Evolutionary conservation across 2,113 vertebrate species (phyloP).

Genomic region (Austrofundulus limnaeus): DNA sequence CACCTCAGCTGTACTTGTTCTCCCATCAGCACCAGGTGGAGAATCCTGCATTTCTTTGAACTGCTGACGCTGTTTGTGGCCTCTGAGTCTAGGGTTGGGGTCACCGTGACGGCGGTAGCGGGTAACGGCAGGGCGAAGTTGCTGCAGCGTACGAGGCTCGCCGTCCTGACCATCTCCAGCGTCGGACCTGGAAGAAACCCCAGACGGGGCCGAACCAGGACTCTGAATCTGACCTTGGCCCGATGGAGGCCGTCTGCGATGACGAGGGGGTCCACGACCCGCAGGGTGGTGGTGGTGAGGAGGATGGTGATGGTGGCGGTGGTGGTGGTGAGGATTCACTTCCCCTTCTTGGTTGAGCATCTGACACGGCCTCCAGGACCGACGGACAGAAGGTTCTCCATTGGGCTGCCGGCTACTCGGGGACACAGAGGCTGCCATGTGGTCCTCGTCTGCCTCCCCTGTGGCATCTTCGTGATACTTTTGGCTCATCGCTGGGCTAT

Average conservation of each 20-base stretch:
- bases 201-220: constrained; percentile 21
- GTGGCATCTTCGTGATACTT: constrained; percentile 56
- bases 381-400: constrained; percentile 61
- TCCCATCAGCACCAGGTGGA: constrained; percentile 8
- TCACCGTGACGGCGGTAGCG: constrained; percentile 71
- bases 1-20: constrained; percentile 4
- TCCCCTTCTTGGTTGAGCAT: constrained; percentile 73
- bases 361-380: constrained; percentile 80
- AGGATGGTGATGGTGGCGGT: constrained; percentile 48
- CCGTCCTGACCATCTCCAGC: constrained; percentile 26
- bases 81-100: constrained; percentile 65
- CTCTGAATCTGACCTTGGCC: constrained; percentile 43
- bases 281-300: constrained; percentile 43
- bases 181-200: constrained; percentile 2
- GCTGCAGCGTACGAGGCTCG: constrained; percentile 53
- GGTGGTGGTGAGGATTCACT: constrained; percentile 60
- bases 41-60: constrained; percentile 40
- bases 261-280: constrained; percentile 55
- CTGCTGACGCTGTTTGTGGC: constrained; percentile 51
- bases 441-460: constrained; percentile 47
- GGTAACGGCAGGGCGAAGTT: constrained; percentile 56
- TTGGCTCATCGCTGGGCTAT: constrained; percentile 69
- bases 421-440: constrained; percentile 14
- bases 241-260: constrained; percentile 55
- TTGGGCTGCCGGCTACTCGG: constrained; percentile 58